These are phyloP conservation scores for Perca fluviatilis DNA, from an alignment of 2,113 vertebrate genomes.

Conservation along the genomic window DNA sequence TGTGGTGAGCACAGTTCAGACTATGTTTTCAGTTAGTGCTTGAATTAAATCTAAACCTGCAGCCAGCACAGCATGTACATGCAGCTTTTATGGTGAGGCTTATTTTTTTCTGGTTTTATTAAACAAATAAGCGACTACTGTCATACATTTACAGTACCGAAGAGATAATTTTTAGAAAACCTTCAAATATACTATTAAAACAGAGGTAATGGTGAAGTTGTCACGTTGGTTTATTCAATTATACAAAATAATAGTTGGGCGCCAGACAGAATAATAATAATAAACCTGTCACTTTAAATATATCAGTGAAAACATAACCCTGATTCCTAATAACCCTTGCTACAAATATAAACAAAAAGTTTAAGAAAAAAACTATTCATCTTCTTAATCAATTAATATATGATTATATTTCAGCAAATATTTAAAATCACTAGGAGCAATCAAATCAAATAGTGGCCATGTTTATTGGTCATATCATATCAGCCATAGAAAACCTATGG, in stretches of 20 bases:
- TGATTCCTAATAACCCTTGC: too few species aligned
- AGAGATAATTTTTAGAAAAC: background rate
- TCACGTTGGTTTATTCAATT: background rate
- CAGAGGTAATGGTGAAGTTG: background rate
- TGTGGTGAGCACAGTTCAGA: constrained; percentile 24
- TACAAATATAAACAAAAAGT: background rate
- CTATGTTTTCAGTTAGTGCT: constrained; percentile 29
- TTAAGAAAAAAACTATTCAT: background rate
- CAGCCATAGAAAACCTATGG: too few species aligned
- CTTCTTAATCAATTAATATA: background rate
- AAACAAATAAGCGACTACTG: constrained; percentile 3
- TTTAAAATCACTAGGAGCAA: background rate
- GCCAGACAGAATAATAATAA: background rate
- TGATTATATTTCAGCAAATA: background rate
- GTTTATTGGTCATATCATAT: too few species aligned
- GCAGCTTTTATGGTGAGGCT: constrained; percentile 47
- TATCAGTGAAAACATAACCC: too few species aligned
- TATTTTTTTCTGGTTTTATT: constrained; percentile 28
- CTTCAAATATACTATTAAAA: background rate
- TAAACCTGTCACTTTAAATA: background rate
- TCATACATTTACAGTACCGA: background rate
- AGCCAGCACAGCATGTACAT: constrained; percentile 48
- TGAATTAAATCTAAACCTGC: constrained; percentile 44
- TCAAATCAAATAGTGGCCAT: too few species aligned
- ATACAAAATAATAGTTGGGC: background rate